Evolutionary conservation across 2,113 vertebrate species (phyloP).

Genomic region (Sphyrna mokarran): DNA sequence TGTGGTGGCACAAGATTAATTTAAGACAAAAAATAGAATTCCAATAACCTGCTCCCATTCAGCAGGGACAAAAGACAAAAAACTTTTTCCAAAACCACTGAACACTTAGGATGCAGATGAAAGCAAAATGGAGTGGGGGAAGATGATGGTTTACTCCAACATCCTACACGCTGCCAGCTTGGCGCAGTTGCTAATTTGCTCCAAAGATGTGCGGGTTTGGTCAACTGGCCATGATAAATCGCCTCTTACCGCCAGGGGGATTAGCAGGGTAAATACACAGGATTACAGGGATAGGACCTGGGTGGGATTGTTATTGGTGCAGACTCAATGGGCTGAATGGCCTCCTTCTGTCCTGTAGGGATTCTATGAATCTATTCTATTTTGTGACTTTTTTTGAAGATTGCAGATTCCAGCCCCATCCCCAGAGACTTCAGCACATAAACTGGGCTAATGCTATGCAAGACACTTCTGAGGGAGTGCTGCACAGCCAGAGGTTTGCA

Average conservation of each 20-base stretch:
- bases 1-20: background rate
- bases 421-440: background rate
- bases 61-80: background rate
- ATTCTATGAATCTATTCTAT: too few relatives aligned
- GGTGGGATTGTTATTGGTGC: too few relatives aligned
- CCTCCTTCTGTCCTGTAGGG: too few relatives aligned
- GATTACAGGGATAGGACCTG: too few relatives aligned
- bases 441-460: background rate
- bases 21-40: constrained; percentile 23
- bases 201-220: too few relatives aligned
- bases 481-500: background rate
- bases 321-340: too few relatives aligned
- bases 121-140: background rate
- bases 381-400: background rate
- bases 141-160: background rate
- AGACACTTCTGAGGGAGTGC: background rate
- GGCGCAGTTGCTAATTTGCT: background rate
- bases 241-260: too few relatives aligned
- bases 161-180: background rate
- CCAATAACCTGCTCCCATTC: constrained; percentile 21
- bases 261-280: too few relatives aligned
- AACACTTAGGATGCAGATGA: background rate
- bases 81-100: background rate
- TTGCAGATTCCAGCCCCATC: background rate
- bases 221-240: too few relatives aligned